Conservation (phyloP, 2,113 vertebrate species). For the Poecile atricapillus region DNA sequence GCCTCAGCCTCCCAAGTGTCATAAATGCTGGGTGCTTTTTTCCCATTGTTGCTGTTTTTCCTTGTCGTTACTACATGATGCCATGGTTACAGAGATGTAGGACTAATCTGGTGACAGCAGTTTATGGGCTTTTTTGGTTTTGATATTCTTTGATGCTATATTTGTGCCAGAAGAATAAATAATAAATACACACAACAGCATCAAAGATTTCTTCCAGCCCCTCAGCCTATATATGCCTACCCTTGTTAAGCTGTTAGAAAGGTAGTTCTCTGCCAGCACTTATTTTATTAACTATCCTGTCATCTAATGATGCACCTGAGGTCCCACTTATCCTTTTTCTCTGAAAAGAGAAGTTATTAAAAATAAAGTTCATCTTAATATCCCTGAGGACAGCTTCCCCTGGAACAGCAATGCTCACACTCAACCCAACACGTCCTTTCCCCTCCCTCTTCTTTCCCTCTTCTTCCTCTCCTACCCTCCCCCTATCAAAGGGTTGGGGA, state of each 20-base stretch:
- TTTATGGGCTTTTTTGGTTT: not conserved
- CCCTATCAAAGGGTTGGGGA: not conserved
- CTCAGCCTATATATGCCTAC: not conserved
- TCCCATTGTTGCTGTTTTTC: not conserved
- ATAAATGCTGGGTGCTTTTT: not conserved
- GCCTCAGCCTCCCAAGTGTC: not conserved
- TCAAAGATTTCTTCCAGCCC: not conserved
- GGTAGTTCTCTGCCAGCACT: not conserved
- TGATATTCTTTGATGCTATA: constrained; percentile 27
- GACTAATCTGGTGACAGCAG: not conserved
- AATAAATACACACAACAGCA: constrained; percentile 20
- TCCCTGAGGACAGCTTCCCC: not conserved
- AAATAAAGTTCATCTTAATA: not conserved
- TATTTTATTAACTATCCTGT: not conserved
- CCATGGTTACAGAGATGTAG: not conserved
- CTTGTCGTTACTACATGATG: not conserved
- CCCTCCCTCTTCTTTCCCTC: not conserved
- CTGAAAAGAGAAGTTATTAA: not conserved
- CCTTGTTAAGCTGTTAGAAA: not conserved
- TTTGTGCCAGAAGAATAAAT: constrained; percentile 47
- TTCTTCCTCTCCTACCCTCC: not conserved
- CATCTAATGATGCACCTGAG: not conserved
- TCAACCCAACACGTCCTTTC: not conserved
- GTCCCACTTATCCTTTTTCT: not conserved
- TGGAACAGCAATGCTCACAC: not conserved